Percentiles rank a stretch among this genome's conserved stretches.
Evolutionary conservation across 2,797 vertebrate genomes (phyloP).

Genomic region (Phalanger gymnotis): DNA sequence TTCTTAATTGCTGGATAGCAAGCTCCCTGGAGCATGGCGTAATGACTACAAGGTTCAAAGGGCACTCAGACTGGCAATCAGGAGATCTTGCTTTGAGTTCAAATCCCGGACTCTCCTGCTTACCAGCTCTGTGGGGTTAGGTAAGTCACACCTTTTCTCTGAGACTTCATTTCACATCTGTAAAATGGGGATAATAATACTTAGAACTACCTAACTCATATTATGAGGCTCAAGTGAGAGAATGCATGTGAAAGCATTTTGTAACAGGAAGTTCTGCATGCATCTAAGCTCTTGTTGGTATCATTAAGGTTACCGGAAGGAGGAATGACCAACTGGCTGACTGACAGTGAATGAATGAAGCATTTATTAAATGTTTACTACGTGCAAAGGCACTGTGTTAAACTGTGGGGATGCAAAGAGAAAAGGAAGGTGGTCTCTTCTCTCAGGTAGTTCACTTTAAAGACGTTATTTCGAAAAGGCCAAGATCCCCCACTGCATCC

Average conservation of each 20-base stretch:
- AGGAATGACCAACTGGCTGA: background rate
- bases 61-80: background rate
- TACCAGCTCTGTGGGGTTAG: background rate
- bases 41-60: background rate
- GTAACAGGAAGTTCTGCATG: background rate
- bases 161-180: background rate
- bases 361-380: background rate
- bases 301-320: background rate
- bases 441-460: background rate
- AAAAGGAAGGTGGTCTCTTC: background rate
- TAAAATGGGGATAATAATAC: background rate
- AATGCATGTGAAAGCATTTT: background rate
- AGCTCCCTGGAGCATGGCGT: constrained; percentile 63
- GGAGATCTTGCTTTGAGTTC: background rate
- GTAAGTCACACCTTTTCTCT: background rate
- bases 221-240: background rate
- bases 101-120: background rate
- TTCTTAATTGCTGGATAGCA: constrained; percentile 60
- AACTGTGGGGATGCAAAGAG: background rate
- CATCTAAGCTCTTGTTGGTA: background rate
- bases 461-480: too few relatives aligned
- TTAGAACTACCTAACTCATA: background rate
- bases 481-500: too few relatives aligned
- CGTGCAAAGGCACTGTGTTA: background rate
- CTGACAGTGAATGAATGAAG: background rate